phyloP scores from a whole-genome alignment of 2,888 invertebrate genomes.

The Augiades crinisus region DNA sequence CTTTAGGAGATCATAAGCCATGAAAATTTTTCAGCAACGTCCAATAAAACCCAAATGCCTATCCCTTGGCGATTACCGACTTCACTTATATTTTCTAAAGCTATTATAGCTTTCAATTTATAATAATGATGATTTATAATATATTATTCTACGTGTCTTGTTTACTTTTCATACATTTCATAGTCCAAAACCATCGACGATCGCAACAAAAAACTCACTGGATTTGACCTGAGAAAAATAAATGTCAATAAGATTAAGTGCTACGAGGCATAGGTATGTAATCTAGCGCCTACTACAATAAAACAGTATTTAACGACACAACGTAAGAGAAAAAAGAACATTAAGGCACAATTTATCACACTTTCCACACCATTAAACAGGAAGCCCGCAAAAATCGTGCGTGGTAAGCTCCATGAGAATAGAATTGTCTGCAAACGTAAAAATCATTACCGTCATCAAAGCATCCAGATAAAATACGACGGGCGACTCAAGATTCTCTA shows the following conservation, averaged over 20 bases:
- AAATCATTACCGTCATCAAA: slow-evolving; percentile 47
- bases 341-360: slow-evolving; percentile 76
- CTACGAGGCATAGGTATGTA: slow-evolving; percentile 23
- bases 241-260: slow-evolving; percentile 16
- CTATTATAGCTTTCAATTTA: too few relatives aligned
- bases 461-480: slow-evolving; percentile 23
- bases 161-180: too few relatives aligned
- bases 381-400: slow-evolving; percentile 69
- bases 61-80: too few relatives aligned
- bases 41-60: too few relatives aligned
- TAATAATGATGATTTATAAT: too few relatives aligned
- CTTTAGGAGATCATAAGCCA: too few relatives aligned
- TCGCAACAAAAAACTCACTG: not conserved
- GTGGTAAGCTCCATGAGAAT: slow-evolving; percentile 65
- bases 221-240: slow-evolving; percentile 6
- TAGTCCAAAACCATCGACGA: too few relatives aligned
- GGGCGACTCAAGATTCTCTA: slow-evolving; percentile 4
- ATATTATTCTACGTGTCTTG: too few relatives aligned
- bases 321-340: slow-evolving; percentile 65
- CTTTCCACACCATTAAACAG: slow-evolving; percentile 74
- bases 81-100: too few relatives aligned
- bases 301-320: slow-evolving; percentile 58
- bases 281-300: slow-evolving; percentile 36
- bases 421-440: slow-evolving; percentile 62
- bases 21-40: too few relatives aligned